These are phyloP conservation scores for Melinaea marsaeus DNA, from an alignment of 2,888 invertebrate genomes.

Conservation along the genomic window DNA sequence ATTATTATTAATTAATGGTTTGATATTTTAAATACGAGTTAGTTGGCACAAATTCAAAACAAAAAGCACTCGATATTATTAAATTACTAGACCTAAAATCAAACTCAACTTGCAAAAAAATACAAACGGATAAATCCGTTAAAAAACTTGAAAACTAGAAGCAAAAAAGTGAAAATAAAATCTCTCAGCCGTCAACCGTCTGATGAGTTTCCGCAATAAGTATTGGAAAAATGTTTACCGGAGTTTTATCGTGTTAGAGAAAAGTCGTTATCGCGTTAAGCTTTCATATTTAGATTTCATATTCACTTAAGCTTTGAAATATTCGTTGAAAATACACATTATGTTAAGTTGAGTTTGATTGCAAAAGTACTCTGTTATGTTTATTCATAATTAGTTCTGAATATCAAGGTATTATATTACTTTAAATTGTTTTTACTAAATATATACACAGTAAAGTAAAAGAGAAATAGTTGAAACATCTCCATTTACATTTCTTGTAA, in stretches of 20 bases:
- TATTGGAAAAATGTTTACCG: conserved; percentile 64
- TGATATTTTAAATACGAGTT: neutral
- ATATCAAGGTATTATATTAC: no score
- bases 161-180: conserved; percentile 12
- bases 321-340: no score
- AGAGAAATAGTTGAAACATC: neutral
- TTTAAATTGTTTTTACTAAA: no score
- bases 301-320: neutral
- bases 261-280: conserved; percentile 19
- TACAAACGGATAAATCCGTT: neutral
- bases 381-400: no score
- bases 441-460: neutral
- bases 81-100: neutral
- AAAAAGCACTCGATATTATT: neutral
- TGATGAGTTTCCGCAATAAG: conserved; percentile 44
- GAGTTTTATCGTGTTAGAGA: conserved; percentile 49
- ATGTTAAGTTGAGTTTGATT: no score
- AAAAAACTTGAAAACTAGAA: neutral
- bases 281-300: conserved; percentile 21
- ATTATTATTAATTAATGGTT: neutral
- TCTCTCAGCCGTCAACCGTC: conserved; percentile 9
- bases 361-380: no score
- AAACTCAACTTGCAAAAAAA: neutral
- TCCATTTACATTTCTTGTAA: neutral
- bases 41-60: neutral